phyloP scores from a whole-genome alignment of 2,888 invertebrate genomes.

The Schizaphis graminum region DNA sequence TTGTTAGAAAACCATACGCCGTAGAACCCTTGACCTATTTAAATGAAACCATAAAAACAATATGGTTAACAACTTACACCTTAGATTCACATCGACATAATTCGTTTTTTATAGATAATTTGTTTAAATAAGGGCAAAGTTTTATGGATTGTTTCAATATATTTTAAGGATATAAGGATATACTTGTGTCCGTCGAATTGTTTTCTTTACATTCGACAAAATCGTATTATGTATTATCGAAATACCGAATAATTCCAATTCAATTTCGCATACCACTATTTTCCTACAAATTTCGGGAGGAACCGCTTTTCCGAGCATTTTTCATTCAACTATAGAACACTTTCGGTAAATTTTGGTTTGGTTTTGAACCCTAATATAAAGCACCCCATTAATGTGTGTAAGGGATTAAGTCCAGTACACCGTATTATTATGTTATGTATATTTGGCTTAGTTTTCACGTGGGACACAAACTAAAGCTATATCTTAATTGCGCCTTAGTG shows the following conservation, averaged over 20 bases:
- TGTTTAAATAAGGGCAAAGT: neutral
- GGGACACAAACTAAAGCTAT: neutral
- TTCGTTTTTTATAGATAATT: neutral
- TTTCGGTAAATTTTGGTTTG: neutral
- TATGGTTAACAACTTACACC: conserved; percentile 20
- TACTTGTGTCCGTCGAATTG: neutral
- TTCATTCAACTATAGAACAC: neutral
- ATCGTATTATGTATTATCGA: neutral
- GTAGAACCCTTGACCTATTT: conserved; percentile 28
- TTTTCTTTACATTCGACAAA: neutral
- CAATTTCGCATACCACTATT: neutral
- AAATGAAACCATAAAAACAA: conserved; percentile 37
- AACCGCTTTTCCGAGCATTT: neutral
- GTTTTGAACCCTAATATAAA: conserved; percentile 17
- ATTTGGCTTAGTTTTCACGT: conserved; percentile 28
- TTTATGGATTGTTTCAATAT: neutral
- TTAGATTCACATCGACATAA: neutral
- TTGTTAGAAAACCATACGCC: conserved; percentile 11
- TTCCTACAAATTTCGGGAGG: neutral
- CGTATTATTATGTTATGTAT: neutral
- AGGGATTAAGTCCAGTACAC: conserved; percentile 20
- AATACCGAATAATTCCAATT: neutral
- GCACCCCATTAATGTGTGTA: neutral
- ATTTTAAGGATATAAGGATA: neutral
- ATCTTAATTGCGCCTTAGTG: neutral